Conservation (phyloP, 92 coral and sea anemone species). For the Zoanthus gigantus region DNA sequence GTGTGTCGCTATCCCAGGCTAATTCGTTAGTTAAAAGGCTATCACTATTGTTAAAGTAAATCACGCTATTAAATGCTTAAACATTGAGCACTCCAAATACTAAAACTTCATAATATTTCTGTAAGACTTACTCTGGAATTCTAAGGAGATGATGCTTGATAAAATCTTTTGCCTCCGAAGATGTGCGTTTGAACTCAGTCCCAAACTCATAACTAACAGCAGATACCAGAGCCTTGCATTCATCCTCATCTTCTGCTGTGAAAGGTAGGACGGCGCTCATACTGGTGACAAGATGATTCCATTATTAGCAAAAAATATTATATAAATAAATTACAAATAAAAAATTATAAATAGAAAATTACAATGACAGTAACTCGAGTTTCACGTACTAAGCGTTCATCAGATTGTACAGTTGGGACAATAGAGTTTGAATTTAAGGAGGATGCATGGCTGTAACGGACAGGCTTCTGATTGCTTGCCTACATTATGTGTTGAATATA, state of each 20-base stretch:
- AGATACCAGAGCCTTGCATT: conserved; percentile 51
- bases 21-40: too few species aligned
- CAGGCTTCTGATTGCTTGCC: too few species aligned
- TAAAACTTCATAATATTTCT: not conserved
- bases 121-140: conserved; percentile 68
- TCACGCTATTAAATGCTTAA: too few species aligned
- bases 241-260: conserved; percentile 55
- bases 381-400: too few species aligned
- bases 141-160: conserved; percentile 63
- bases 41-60: too few species aligned
- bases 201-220: conserved; percentile 41
- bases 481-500: too few species aligned
- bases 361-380: too few species aligned
- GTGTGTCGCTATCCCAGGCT: too few species aligned
- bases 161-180: conserved; percentile 78
- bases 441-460: too few species aligned
- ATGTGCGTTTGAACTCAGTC: conserved; percentile 65
- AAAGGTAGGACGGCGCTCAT: conserved; percentile 79
- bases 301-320: not conserved
- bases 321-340: not conserved
- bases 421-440: too few species aligned
- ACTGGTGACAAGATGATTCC: conserved; percentile 34
- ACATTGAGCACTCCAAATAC: not conserved
- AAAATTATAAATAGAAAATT: too few species aligned
- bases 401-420: too few species aligned